Evolutionary conservation across 2,888 invertebrate genomes (phyloP), one percentile per base, ranked within the genome.

Genomic region (Trichopoda pennipes): DNA sequence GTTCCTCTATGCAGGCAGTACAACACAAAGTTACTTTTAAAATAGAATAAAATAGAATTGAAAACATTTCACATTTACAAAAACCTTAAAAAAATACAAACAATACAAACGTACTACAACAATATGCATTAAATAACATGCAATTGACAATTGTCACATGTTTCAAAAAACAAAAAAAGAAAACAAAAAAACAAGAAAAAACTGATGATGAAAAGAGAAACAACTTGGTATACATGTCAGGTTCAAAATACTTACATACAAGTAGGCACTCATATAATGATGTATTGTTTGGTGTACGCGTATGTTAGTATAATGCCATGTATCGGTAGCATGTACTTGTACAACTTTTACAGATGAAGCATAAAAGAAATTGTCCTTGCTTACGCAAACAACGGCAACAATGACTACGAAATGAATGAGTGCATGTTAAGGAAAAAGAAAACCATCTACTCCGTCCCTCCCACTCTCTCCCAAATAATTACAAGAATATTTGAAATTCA

Each of bases 91-190:
- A n/a, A 49, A 7, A 49, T 17, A 17, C 17, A 19, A 44, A 47
- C 7, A 28, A 28, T 28, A 28, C 28, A 6, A 7, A 28, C 58
- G 16, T 19, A 53, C 63, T 53, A 53, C 69, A 77, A 63, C 63
- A 77, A 75, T 75, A 16, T 61, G 55, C 44, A 70, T 60, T 69
- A 60, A 55, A 49, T 47, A 77, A 56, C 73, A 77, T 81, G 75
- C 81, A 76, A 73, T 77, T 77, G 72, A 72, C 76, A 72, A 72
- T 81, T 80, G 81, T 77, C 76, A 77, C 81, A 77, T 63, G 58
- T 38, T 76, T 44, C 35, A 68, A 53, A 53, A 76, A n/a, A n/a
- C n/a, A n/a, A n/a, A n/a, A n/a, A n/a, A n/a, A n/a, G n/a, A n/a
- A n/a, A n/a, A n/a, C n/a, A n/a, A n/a, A n/a, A n/a, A n/a, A n/a